These are phyloP conservation scores for Bombyx mori DNA, from an alignment of 1,140 invertebrate species.

Conservation along the genomic window ASM3026992v2 NC_085111.1:12277001-12277500, in stretches of 20 bases:
- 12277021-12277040: not conserved
- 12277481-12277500: no score
- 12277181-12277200: conserved; percentile 10
- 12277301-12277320: conserved; percentile 48
- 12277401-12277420: conserved; percentile 11
- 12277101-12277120: no score
- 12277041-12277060: not conserved
- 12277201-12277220: conserved; percentile 44
- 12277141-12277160: no score
- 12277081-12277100: no score
- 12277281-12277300: conserved; percentile 61
- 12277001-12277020: not conserved
- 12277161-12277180: no score
- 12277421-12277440: not conserved
- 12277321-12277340: conserved; percentile 58
- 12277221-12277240: conserved; percentile 49
- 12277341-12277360: conserved; percentile 60
- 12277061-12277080: not conserved
- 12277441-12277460: not conserved
- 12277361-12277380: conserved; percentile 38
- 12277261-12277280: conserved; percentile 42
- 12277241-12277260: conserved; percentile 39
- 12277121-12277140: no score
- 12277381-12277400: conserved; percentile 23
- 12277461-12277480: no score